Evolutionary conservation across 2,113 vertebrate genomes (phyloP).

Genomic region (Bos javanicus): DNA sequence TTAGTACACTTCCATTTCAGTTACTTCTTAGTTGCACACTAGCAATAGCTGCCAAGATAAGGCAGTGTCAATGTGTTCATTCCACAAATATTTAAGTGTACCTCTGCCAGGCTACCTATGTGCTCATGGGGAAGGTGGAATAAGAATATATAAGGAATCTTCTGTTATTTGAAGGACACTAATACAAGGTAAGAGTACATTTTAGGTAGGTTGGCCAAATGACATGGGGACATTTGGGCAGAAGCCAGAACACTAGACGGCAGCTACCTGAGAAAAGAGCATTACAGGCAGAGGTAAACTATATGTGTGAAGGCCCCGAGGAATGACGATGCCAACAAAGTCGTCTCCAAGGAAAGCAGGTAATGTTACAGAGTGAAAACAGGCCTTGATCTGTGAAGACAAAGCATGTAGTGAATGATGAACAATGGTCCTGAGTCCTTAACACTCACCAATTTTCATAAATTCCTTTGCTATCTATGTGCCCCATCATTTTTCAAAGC

Average conservation of each 20-base stretch:
- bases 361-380: not conserved
- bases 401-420: not conserved
- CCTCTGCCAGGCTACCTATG: not conserved
- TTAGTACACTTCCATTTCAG: not conserved
- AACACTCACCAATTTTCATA: conserved; percentile 41
- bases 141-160: not conserved
- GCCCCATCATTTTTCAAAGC: conserved; percentile 59
- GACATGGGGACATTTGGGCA: not conserved
- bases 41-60: not conserved
- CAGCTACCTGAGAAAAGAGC: not conserved
- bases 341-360: not conserved
- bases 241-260: not conserved
- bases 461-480: conserved; percentile 56
- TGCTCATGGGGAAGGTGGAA: not conserved
- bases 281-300: not conserved
- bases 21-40: not conserved
- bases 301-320: not conserved
- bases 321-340: not conserved
- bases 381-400: not conserved
- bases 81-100: not conserved
- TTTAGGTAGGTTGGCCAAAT: not conserved
- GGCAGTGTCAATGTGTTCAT: not conserved
- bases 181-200: not conserved
- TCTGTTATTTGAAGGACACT: not conserved
- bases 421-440: not conserved